Percentiles rank a stretch among this genome's conserved stretches.
Conservation (phyloP, 2,113 vertebrate genomes). For the Calyptommatus sinebrachiatus region DNA sequence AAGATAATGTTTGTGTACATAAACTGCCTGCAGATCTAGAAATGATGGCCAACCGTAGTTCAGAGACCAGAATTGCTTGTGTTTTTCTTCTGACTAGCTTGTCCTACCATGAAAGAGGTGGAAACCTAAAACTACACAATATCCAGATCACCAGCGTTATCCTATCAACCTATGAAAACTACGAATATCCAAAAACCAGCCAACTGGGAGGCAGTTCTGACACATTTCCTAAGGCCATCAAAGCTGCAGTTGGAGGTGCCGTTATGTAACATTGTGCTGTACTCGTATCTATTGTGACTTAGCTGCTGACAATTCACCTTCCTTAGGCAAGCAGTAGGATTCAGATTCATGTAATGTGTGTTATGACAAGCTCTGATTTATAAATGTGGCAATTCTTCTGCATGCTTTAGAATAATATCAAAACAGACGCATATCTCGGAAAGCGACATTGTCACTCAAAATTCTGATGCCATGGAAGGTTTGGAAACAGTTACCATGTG, state of each 20-base stretch:
- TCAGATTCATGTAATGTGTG: constrained; percentile 45
- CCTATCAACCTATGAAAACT: too few relatives aligned
- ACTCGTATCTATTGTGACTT: neutral
- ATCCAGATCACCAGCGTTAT: too few relatives aligned
- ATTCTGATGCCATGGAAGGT: constrained; percentile 40
- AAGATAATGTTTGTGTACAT: neutral
- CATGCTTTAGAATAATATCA: constrained; percentile 32
- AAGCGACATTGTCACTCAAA: constrained; percentile 53
- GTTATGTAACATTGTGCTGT: too few relatives aligned
- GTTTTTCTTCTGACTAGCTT: too few relatives aligned
- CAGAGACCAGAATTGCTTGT: neutral
- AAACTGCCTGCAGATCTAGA: neutral
- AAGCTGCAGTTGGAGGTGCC: too few relatives aligned
- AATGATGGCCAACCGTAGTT: too few relatives aligned
- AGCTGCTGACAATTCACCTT: constrained; percentile 39
- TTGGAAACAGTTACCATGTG: neutral
- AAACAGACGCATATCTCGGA: constrained; percentile 44
- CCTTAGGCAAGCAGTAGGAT: constrained; percentile 31
- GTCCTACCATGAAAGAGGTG: too few relatives aligned
- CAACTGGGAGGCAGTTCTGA: too few relatives aligned
- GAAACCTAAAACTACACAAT: too few relatives aligned
- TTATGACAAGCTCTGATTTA: constrained; percentile 57
- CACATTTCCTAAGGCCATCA: too few relatives aligned
- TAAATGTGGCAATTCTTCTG: constrained; percentile 46
- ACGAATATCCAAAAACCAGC: too few relatives aligned